Conservation (phyloP, 2,797 vertebrate genomes). For the Knipowitschia caucasica region DNA sequence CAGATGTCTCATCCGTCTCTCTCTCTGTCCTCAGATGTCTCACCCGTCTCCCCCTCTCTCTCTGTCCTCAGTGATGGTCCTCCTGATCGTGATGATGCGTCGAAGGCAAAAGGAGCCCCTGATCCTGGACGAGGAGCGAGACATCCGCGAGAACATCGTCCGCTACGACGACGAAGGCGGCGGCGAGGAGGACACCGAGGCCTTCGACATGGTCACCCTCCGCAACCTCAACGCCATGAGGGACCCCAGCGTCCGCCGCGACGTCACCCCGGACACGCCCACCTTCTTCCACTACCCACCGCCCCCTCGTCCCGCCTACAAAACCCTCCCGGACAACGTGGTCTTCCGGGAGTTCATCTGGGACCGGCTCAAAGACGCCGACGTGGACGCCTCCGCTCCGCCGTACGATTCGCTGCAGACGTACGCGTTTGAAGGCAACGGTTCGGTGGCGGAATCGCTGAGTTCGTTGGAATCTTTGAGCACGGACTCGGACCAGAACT, state of each 20-base stretch:
- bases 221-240: conserved; percentile 89
- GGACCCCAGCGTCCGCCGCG: conserved; percentile 83
- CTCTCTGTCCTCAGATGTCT: too few species aligned
- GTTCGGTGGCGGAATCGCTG: conserved; percentile 90
- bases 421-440: conserved; percentile 91
- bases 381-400: conserved; percentile 87
- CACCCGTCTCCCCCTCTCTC: background rate
- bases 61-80: conserved; percentile 73
- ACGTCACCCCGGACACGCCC: conserved; percentile 90
- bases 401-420: conserved; percentile 96
- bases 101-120: conserved; percentile 88
- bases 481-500: conserved; percentile 96
- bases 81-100: conserved; percentile 90
- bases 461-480: conserved; percentile 93
- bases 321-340: conserved; percentile 88
- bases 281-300: conserved; percentile 84
- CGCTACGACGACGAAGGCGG: conserved; percentile 95
- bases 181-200: conserved; percentile 94
- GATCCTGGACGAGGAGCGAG: conserved; percentile 91
- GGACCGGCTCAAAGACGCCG: conserved; percentile 92
- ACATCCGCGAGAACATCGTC: conserved; percentile 93
- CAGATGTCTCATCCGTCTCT: background rate
- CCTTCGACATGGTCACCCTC: conserved; percentile 94
- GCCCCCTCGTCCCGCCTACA: conserved; percentile 80
- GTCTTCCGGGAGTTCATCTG: conserved; percentile 96